Percentiles rank a stretch among this genome's conserved stretches.
Evolutionary conservation across 2,113 vertebrate genomes (phyloP).

Genomic region (Barbus barbus): DNA sequence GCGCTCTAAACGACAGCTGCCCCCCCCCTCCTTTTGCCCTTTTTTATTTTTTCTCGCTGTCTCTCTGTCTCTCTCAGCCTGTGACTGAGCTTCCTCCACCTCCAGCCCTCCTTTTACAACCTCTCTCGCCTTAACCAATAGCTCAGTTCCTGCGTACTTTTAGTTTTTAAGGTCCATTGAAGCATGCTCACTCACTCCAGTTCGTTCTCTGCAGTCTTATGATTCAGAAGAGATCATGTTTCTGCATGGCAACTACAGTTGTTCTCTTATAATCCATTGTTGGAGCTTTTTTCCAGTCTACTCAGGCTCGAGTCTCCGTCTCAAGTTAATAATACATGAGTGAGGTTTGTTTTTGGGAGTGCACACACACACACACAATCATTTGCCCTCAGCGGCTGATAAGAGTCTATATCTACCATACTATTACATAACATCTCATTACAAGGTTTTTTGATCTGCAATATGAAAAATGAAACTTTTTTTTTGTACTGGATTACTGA

Average conservation of each 20-base stretch:
- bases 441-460: background rate
- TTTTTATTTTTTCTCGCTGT: constrained; percentile 48
- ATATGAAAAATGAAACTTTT: background rate
- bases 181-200: background rate
- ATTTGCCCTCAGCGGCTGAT: constrained; percentile 13
- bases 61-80: constrained; percentile 47
- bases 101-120: constrained; percentile 43
- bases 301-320: constrained; percentile 52
- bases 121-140: constrained; percentile 33
- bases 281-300: background rate
- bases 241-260: background rate
- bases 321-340: constrained; percentile 73
- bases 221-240: constrained; percentile 11
- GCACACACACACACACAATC: constrained; percentile 16
- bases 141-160: background rate
- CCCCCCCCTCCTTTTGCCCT: constrained; percentile 53
- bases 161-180: background rate
- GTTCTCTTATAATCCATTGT: background rate
- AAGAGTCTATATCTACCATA: constrained; percentile 49
- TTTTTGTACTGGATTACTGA: too few species aligned
- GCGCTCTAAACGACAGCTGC: constrained; percentile 45
- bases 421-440: constrained; percentile 17
- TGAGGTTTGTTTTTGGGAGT: constrained; percentile 41
- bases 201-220: background rate
- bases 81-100: constrained; percentile 63